Base-by-base conservation (phyloP, 1,140 invertebrate species). In the Ctenoplectra terminalis region DNA sequence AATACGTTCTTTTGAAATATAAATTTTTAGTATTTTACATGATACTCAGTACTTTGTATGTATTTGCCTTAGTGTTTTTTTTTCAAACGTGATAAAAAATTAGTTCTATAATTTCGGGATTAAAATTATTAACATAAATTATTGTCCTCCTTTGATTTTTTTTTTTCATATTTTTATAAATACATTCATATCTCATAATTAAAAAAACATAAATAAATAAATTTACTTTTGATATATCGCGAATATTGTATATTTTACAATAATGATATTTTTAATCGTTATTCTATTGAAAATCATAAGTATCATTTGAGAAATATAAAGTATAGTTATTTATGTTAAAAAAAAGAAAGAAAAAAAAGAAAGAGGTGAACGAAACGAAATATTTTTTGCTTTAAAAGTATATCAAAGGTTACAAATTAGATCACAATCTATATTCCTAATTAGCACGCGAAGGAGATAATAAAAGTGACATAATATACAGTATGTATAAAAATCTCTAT, bases 401-500 rank as follows among this genome's bases (percentile, higher is more conserved):
- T 58, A 69, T 43, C 13, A 58, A 83, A 63, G 37, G 15, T 40
- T 48, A 58, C 29, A 37, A 70, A 34, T 26, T 26, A 73, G 34
- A 61, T 84, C 26, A 31, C 23, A 50, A 78, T 58, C 48, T 81
- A 72, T 56, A 81, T 81, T 74, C 48, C 70, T 81, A 74, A 74
- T 60, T 66, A n/a, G 40, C 2, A 76, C 26, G 54, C 46, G 52
- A 64, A 61, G 31, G 40, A 85, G 74, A 73, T 73, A 50, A 58
- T 67, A 81, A 71, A 58, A 67, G 6, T 34, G 40, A 69, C 60
- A 58, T 58, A 40, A 81, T 60, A 52, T 71, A 77, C 67, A 64
- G 31, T 43, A 81, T 79, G 61, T 80, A 77, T 78, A 81, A 72
- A 84, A 82, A 80, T 81, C 46, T 74, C 76, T 76, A 70, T 74